These are phyloP conservation scores for Drosophila willistoni DNA, from an alignment of 1,140 invertebrate species.

Conservation along the genomic window DNA sequence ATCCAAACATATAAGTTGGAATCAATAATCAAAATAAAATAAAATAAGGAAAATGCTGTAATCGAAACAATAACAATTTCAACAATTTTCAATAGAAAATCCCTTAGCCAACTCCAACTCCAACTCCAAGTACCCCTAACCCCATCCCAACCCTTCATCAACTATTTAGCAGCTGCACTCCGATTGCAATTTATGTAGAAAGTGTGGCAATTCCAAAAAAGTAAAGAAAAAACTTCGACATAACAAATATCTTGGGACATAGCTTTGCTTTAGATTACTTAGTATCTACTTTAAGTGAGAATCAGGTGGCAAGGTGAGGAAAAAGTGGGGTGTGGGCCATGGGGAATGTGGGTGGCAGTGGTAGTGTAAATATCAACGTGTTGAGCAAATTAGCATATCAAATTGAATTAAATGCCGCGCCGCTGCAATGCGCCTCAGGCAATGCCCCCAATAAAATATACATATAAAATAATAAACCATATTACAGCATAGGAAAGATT, in stretches of 20 bases:
- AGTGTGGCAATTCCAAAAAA: constrained; percentile 39
- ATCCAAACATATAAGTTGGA: no score
- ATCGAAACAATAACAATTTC: constrained; percentile 5
- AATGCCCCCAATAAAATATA: constrained; percentile 48
- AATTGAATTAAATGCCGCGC: constrained; percentile 75
- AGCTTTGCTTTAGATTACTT: constrained; percentile 7
- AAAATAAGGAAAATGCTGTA: background rate
- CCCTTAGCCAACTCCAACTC: background rate
- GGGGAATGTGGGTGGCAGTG: no score
- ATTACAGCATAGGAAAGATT: constrained; percentile 24
- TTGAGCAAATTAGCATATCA: constrained; percentile 73
- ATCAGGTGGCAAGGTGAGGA: background rate
- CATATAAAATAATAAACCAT: constrained; percentile 35
- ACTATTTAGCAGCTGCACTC: background rate
- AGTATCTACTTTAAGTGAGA: constrained; percentile 1
- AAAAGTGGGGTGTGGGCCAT: background rate
- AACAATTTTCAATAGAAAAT: constrained; percentile 11
- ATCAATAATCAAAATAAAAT: no score
- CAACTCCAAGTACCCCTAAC: background rate
- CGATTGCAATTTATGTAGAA: constrained; percentile 36
- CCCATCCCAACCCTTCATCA: background rate
- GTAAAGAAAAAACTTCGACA: no score
- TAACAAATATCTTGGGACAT: constrained; percentile 14
- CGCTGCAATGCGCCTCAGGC: constrained; percentile 55
- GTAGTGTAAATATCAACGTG: background rate